A percentile compares a stretch with the other conserved stretches of the same genome.
Evolutionary conservation across 2,113 vertebrate genomes (phyloP).

Genomic region (Saccopteryx leptura): DNA sequence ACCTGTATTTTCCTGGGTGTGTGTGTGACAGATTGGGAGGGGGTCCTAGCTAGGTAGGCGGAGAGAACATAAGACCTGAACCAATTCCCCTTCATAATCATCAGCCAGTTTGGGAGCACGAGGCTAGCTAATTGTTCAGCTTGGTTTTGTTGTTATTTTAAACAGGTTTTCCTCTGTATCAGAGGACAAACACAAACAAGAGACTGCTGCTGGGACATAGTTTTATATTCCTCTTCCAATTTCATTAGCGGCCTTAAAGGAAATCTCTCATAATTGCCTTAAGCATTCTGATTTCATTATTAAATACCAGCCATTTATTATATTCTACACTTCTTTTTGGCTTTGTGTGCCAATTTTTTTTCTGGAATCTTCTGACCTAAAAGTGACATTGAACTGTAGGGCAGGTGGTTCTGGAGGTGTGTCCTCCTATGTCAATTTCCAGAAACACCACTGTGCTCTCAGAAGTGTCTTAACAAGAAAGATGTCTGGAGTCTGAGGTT

Average conservation of each 20-base stretch:
- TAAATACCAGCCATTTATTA: constrained; percentile 60
- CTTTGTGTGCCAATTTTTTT: not conserved
- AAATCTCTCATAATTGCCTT: constrained; percentile 20
- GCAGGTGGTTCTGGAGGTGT: not conserved
- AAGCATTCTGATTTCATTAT: constrained; percentile 60
- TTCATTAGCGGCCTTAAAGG: not conserved
- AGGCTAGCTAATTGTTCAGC: not conserved
- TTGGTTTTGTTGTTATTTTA: not conserved
- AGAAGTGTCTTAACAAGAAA: not conserved
- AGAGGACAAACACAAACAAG: not conserved
- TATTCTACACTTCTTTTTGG: constrained; percentile 19
- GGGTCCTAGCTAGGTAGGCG: not conserved
- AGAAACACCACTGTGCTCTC: not conserved
- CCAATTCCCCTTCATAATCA: not conserved
- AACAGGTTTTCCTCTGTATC: not conserved
- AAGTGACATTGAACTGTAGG: constrained; percentile 45
- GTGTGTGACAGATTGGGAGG: not conserved
- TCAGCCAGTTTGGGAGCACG: not conserved
- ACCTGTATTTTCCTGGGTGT: not conserved
- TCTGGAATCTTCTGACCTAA: constrained; percentile 55
- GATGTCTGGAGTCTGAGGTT: not conserved
- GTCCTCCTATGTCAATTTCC: not conserved
- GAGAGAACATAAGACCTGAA: not conserved
- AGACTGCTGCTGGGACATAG: not conserved
- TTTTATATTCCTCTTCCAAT: constrained; percentile 36